Conservation (phyloP, 2,888 invertebrate genomes). For the Tridacna gigas region DNA sequence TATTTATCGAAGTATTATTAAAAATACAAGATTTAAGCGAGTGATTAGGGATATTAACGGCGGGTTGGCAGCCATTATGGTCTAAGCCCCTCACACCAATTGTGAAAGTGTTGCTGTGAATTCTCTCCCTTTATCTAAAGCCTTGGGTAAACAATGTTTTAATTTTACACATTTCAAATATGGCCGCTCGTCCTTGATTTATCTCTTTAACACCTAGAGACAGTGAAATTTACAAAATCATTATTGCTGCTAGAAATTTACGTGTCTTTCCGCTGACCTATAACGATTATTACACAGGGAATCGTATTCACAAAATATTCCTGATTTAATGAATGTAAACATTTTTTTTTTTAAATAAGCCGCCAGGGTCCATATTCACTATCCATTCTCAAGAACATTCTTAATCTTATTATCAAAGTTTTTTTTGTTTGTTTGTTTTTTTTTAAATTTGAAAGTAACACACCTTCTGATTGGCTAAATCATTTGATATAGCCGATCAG, state of each 20-base stretch:
- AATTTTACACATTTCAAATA: constrained; percentile 15
- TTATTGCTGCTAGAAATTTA: background rate
- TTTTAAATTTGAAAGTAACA: too few relatives aligned
- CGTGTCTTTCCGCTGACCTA: too few relatives aligned
- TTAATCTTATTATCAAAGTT: too few relatives aligned
- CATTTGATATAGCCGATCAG: too few relatives aligned
- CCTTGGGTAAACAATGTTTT: constrained; percentile 26
- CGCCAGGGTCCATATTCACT: too few relatives aligned
- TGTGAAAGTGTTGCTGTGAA: constrained; percentile 27
- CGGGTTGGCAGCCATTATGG: constrained; percentile 18
- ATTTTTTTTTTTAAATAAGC: too few relatives aligned
- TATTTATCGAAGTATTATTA: constrained; percentile 25
- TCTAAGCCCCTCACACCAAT: constrained; percentile 28
- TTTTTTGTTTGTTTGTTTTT: too few relatives aligned
- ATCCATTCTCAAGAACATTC: too few relatives aligned
- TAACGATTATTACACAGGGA: background rate
- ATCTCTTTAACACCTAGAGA: constrained; percentile 24
- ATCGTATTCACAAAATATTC: background rate
- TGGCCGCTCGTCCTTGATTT: constrained; percentile 11
- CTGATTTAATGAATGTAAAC: too few relatives aligned
- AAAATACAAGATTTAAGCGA: constrained; percentile 20
- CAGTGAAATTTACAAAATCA: constrained; percentile 6
- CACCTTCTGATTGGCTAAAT: too few relatives aligned
- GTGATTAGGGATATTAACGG: constrained; percentile 10
- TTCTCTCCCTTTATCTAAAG: constrained; percentile 34